Evolutionary conservation across 2,888 invertebrate genomes (phyloP).

Genomic region (Tetropium fuscum): DNA sequence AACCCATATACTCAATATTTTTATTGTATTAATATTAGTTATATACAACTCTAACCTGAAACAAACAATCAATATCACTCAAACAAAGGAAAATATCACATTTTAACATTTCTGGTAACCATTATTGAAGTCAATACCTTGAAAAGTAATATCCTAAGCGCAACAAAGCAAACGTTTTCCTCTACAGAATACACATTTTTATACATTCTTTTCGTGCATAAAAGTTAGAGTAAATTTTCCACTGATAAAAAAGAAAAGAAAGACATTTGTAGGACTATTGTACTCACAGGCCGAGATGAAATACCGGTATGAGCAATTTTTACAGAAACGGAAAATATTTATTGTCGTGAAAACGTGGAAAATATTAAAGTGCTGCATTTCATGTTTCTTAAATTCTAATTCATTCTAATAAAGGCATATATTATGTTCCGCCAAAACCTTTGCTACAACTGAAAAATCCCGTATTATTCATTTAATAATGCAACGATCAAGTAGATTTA

Average conservation of each 20-base stretch:
- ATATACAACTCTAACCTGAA: neutral
- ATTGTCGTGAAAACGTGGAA: slow-evolving; percentile 4
- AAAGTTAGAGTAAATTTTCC: neutral
- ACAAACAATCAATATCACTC: neutral
- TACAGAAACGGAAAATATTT: neutral
- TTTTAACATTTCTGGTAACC: neutral
- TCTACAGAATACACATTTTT: neutral
- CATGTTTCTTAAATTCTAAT: neutral
- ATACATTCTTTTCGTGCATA: too few relatives aligned
- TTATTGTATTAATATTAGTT: neutral
- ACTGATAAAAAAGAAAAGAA: neutral
- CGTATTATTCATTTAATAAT: too few relatives aligned
- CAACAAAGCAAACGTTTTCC: neutral
- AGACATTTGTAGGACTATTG: too few relatives aligned
- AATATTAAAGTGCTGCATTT: neutral
- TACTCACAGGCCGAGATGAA: neutral
- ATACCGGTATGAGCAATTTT: neutral
- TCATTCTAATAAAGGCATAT: neutral
- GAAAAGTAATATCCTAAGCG: neutral
- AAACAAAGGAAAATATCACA: neutral
- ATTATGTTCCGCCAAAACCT: too few relatives aligned
- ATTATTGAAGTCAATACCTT: neutral
- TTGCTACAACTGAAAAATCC: too few relatives aligned
- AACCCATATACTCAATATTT: neutral
- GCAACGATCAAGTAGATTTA: too few relatives aligned